Evolutionary conservation across 2,888 invertebrate species (phyloP).

Genomic region (Cephus spinipes): DNA sequence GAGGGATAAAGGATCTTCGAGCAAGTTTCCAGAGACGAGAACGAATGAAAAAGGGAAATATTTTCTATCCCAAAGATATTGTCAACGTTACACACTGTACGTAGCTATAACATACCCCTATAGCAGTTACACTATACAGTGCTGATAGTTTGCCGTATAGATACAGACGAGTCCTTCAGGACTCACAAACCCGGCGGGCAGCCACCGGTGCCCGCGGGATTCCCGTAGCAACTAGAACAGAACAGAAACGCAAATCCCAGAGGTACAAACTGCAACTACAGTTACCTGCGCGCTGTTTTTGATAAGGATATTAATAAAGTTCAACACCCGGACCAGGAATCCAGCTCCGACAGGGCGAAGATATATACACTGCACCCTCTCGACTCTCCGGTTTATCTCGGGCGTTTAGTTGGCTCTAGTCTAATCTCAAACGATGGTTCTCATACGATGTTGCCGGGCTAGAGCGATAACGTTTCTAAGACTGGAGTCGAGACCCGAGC

Average conservation of each 20-base stretch:
- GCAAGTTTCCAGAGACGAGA: background rate
- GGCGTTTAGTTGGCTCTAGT: background rate
- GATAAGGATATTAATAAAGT: constrained; percentile 63
- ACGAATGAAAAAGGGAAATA: background rate
- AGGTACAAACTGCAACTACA: constrained; percentile 47
- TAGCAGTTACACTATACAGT: constrained; percentile 8
- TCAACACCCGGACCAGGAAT: constrained; percentile 31
- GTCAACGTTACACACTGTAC: background rate
- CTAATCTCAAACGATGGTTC: background rate
- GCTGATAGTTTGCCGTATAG: constrained; percentile 53
- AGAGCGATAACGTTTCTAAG: background rate
- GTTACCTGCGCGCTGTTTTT: constrained; percentile 52
- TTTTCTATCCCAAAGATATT: background rate
- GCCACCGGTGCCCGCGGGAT: constrained; percentile 60
- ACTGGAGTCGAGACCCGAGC: background rate
- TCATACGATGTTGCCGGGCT: background rate
- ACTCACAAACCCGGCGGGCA: constrained; percentile 54
- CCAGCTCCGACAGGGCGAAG: background rate
- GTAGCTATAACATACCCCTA: background rate
- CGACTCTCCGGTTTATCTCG: background rate
- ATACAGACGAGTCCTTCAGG: constrained; percentile 59
- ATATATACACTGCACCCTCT: background rate
- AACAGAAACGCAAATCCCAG: constrained; percentile 24
- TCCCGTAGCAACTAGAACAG: constrained; percentile 21
- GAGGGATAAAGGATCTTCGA: background rate